phyloP scores from a whole-genome alignment of 2,113 vertebrate species.

The Tursiops truncatus region DNA sequence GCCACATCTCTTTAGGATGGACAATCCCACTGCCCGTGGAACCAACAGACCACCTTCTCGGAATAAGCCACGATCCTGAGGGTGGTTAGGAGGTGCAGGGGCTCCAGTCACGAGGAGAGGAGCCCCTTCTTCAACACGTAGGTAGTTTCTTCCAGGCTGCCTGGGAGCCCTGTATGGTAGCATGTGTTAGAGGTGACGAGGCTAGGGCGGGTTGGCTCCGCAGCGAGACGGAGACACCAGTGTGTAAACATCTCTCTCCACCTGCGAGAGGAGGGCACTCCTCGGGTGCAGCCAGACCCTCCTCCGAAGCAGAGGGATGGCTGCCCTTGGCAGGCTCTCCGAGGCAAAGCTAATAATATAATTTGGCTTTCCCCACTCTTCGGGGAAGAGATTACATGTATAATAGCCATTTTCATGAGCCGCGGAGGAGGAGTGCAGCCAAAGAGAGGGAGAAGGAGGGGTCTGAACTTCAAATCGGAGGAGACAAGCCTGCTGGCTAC shows the following conservation, averaged over 20 bases:
- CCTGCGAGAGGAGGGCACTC: neutral
- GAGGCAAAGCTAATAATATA: neutral
- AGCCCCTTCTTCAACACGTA: neutral
- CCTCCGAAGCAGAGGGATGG: neutral
- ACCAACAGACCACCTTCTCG: neutral
- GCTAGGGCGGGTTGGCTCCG: neutral
- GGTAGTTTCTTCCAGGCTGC: rapidly evolving
- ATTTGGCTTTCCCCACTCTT: conserved; percentile 31
- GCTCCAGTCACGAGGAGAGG: neutral
- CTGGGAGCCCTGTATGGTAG: neutral
- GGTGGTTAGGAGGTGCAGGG: neutral
- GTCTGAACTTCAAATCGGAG: neutral
- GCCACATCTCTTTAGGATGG: neutral
- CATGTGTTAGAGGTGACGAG: rapidly evolving
- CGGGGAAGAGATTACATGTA: neutral
- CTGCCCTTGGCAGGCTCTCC: neutral
- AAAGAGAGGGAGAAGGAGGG: neutral
- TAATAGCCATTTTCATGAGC: conserved; percentile 13
- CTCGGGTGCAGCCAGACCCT: neutral
- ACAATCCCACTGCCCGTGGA: neutral
- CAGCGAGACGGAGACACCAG: neutral
- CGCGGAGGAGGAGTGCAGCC: neutral
- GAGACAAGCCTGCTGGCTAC: neutral
- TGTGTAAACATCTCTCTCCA: neutral
- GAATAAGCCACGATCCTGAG: neutral